Evolutionary conservation across 1,140 invertebrate genomes (phyloP).

Genomic region (Euwallacea fornicatus): DNA sequence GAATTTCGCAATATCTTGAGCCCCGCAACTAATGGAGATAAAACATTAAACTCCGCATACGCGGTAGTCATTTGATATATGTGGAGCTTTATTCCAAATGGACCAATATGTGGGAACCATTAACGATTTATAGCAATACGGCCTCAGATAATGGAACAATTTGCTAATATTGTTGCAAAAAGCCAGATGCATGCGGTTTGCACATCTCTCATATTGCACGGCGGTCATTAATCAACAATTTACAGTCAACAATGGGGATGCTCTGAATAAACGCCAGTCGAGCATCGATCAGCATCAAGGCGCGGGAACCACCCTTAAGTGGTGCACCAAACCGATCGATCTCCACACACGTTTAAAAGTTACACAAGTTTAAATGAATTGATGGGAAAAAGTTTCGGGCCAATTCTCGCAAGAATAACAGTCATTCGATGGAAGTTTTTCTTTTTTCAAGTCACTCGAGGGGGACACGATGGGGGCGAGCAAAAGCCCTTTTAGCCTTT

Average conservation of each 20-base stretch:
- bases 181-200: constrained; percentile 6
- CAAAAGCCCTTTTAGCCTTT: too few species aligned
- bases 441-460: constrained; percentile 1
- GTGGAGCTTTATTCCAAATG: constrained; percentile 26
- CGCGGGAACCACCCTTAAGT: not conserved
- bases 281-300: too few species aligned
- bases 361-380: constrained; percentile 36
- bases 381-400: constrained; percentile 33
- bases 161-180: constrained; percentile 32
- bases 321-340: constrained; percentile 22
- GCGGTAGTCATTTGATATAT: constrained; percentile 25
- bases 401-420: constrained; percentile 36
- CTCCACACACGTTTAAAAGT: constrained; percentile 36
- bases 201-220: not conserved
- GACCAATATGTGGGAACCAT: constrained; percentile 18
- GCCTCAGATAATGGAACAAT: constrained; percentile 29
- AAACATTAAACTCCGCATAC: too few species aligned
- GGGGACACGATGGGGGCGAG: not conserved
- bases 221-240: not conserved
- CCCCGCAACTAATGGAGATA: too few species aligned
- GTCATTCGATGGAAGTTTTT: constrained; percentile 29
- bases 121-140: constrained; percentile 33
- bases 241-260: not conserved
- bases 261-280: too few species aligned
- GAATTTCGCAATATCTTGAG: too few species aligned